Conservation (phyloP, 2,888 invertebrate genomes). For the Tipula unca region DNA sequence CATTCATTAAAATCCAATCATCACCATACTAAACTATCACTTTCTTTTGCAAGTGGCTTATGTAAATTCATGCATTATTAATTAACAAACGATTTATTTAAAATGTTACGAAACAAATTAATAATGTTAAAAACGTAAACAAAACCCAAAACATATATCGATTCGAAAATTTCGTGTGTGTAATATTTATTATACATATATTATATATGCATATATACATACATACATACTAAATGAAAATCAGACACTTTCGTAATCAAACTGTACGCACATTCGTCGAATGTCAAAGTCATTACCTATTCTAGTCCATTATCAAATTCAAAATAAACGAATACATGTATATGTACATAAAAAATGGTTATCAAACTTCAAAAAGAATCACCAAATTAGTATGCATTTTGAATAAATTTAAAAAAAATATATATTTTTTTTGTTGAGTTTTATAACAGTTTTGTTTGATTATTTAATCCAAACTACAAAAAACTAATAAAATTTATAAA, state of each 20-base stretch:
- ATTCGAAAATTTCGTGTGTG: background rate
- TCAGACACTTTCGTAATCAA: background rate
- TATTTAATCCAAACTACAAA: background rate
- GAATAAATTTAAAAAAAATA: background rate
- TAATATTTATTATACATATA: background rate
- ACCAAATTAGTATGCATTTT: background rate
- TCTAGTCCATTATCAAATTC: background rate
- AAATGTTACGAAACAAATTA: background rate
- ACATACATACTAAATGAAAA: background rate
- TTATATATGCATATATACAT: no score
- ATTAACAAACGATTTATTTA: background rate
- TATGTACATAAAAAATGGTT: no score
- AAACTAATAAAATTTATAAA: background rate
- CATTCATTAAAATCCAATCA: background rate
- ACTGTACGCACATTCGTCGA: background rate
- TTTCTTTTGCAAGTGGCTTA: background rate
- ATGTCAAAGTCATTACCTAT: slow-evolving; percentile 8
- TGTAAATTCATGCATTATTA: background rate
- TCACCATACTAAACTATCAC: background rate
- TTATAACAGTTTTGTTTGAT: background rate
- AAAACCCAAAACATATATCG: no score
- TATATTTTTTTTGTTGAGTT: background rate
- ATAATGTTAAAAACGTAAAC: no score
- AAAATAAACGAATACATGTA: no score
- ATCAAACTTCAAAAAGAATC: background rate